These are phyloP conservation scores for Oxygymnocypris stewartii DNA, from an alignment of 2,113 vertebrate genomes.

Conservation along the genomic window DNA sequence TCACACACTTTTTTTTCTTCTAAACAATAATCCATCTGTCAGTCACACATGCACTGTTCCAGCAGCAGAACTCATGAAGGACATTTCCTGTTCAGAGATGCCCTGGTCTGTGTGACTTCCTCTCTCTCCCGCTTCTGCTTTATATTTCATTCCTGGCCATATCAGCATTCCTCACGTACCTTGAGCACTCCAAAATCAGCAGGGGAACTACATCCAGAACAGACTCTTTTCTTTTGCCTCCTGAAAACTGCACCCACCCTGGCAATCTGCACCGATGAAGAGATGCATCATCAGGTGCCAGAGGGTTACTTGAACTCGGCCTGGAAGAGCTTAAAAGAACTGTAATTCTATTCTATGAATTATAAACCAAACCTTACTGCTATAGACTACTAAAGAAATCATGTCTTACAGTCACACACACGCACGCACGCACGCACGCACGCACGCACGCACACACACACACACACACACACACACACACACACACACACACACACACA, in stretches of 20 bases:
- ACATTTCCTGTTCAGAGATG: constrained; percentile 8
- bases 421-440: too few relatives aligned
- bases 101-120: constrained; percentile 5
- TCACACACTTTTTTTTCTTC: not conserved
- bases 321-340: not conserved
- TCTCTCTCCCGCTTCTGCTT: constrained; percentile 13
- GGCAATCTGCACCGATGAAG: not conserved
- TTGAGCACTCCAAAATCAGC: not conserved
- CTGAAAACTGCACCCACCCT: too few relatives aligned
- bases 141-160: constrained; percentile 21
- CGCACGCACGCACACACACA: too few relatives aligned
- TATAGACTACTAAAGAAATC: too few relatives aligned
- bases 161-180: constrained; percentile 28
- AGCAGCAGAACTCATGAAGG: not conserved
- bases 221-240: not conserved
- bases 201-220: not conserved
- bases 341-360: not conserved
- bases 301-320: not conserved
- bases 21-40: not conserved
- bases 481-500: too few relatives aligned
- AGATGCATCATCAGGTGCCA: not conserved
- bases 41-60: not conserved
- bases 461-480: too few relatives aligned
- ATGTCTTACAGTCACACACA: too few relatives aligned
- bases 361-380: not conserved